Conservation (phyloP, 2,113 vertebrate species). For the Polypterus bichir region DNA sequence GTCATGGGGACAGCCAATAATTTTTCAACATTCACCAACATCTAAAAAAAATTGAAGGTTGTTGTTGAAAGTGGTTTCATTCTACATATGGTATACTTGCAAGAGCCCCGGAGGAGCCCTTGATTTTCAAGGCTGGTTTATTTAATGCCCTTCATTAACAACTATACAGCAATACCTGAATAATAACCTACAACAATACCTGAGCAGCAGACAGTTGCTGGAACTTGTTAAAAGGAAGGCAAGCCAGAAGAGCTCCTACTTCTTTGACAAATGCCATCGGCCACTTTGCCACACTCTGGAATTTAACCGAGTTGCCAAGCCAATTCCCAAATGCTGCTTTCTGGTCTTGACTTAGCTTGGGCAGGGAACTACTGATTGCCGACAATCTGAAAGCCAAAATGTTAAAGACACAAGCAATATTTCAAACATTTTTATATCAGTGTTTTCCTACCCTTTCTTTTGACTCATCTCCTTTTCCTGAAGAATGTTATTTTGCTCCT, state of each 20-base stretch:
- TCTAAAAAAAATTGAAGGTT: slow-evolving; percentile 23
- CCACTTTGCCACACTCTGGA: slow-evolving; percentile 28
- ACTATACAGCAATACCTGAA: too few relatives aligned
- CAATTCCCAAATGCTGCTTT: slow-evolving; percentile 46
- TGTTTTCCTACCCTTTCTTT: too few relatives aligned
- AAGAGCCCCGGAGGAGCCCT: too few relatives aligned
- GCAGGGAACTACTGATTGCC: slow-evolving; percentile 39
- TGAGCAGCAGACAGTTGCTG: slow-evolving; percentile 57
- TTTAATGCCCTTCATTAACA: too few relatives aligned
- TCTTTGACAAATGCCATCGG: slow-evolving; percentile 41
- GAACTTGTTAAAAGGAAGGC: slow-evolving; percentile 58
- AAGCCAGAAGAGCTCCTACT: slow-evolving; percentile 50
- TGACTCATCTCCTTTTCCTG: too few relatives aligned
- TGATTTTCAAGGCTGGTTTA: too few relatives aligned
- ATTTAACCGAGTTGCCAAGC: slow-evolving; percentile 32
- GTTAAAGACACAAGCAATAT: background rate
- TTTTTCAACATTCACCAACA: slow-evolving; percentile 45
- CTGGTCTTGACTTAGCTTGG: slow-evolving; percentile 37
- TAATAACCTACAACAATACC: slow-evolving; percentile 31
- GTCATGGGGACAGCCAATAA: slow-evolving; percentile 37
- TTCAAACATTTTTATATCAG: too few relatives aligned
- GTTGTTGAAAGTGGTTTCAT: too few relatives aligned
- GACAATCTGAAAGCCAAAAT: slow-evolving; percentile 26
- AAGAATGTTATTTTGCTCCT: too few relatives aligned
- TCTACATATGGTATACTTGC: too few relatives aligned